These are phyloP conservation scores for Xenopus laevis DNA, from an alignment of 2,113 vertebrate species.

Conservation along the genomic window DNA sequence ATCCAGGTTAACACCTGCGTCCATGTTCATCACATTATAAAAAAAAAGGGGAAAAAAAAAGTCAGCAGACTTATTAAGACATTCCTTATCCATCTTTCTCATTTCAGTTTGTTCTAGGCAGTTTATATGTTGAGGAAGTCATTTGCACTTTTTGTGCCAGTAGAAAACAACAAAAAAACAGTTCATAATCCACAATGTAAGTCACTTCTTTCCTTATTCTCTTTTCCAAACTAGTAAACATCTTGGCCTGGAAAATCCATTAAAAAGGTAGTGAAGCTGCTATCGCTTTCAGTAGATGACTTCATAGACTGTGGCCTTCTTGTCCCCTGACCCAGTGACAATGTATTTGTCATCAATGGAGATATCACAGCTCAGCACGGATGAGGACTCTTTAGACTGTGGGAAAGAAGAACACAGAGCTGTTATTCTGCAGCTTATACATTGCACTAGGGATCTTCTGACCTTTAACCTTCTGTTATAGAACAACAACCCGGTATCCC, in stretches of 20 bases:
- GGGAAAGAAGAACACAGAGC: slow-evolving; percentile 13
- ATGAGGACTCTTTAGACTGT: slow-evolving; percentile 79
- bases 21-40: slow-evolving; percentile 53
- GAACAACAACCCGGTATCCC: too few species aligned
- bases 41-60: slow-evolving; percentile 43
- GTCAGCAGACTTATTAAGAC: slow-evolving; percentile 54
- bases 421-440: not conserved
- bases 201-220: slow-evolving; percentile 47
- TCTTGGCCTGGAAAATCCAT: slow-evolving; percentile 73
- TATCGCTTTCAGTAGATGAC: slow-evolving; percentile 76
- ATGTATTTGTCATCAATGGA: slow-evolving; percentile 83
- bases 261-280: slow-evolving; percentile 55
- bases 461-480: too few species aligned
- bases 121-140: slow-evolving; percentile 46
- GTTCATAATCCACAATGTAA: slow-evolving; percentile 57
- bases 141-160: slow-evolving; percentile 53
- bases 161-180: slow-evolving; percentile 38
- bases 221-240: slow-evolving; percentile 64
- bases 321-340: slow-evolving; percentile 81
- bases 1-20: slow-evolving; percentile 50
- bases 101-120: slow-evolving; percentile 52
- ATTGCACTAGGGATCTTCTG: not conserved
- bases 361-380: slow-evolving; percentile 83
- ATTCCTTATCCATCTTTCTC: slow-evolving; percentile 47
- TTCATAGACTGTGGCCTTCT: slow-evolving; percentile 82